Evolutionary conservation across 2,797 vertebrate species (phyloP), one percentile per base, ranked within the genome.

Genomic region (Artibeus lituratus): DNA sequence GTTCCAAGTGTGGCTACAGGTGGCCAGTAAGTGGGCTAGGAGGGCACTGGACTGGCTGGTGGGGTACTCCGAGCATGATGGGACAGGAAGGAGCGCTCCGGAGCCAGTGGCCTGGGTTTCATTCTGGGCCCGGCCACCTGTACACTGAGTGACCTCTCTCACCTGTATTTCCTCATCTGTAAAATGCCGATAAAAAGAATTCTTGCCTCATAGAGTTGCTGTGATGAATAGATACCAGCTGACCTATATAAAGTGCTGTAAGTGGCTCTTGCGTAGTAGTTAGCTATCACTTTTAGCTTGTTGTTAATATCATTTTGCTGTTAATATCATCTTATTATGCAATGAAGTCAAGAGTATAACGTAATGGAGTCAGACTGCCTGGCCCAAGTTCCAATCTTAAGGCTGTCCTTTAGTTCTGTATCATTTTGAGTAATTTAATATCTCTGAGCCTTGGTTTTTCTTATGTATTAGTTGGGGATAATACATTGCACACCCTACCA

Each of bases 21-120:
- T 99, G 35, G 95, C 98, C 90, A 97, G 99, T 99, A 98, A 99
- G 99, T 98, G 80, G 47, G 35, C 12, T 32, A 49, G 53, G 72
- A 1, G 22, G 53, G 37, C 19, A 1, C 42, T 10, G 47, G 76
- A 4, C 15, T 32, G 21, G 35, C 67, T 37, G 87, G 12, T 5
- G 10, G 14, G 32, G 32, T 0, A 0, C 70, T 18, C 2, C 21
- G 70, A 57, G 76, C 76, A 65, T 22, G 39, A 62, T 26, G 39
- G 55, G 53, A 29, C 24, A 1, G 11, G 35, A 69, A 69, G 49
- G 55, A 10, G n/a, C 32, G 37, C 69, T n/a, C 18, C 51, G 7
- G 74, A 5, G 87, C 21, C 39, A 3, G 2, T 37, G 12, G n/a
- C 51, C 87, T 42, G 49, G 73, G n/a, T 80, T 35, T 51, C n/a